Evolutionary conservation across 2,113 vertebrate species (phyloP), one percentile per base, ranked within the genome.

Genomic region (Tichodroma muraria): DNA sequence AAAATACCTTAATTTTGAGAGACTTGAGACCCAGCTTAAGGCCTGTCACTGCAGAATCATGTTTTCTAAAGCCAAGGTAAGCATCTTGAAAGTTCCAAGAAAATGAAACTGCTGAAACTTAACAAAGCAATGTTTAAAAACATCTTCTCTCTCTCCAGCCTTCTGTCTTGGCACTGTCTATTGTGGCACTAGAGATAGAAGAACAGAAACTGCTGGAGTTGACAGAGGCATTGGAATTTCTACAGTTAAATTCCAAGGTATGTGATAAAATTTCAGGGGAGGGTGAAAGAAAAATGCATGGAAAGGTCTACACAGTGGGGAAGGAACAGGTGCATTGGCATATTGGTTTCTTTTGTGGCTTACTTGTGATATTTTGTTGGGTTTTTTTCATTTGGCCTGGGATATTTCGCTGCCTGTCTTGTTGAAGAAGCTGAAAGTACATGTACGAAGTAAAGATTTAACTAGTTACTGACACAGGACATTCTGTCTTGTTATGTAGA

Each of bases 21-120:
- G 98, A 97, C 98, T 99, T 53, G 99, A 99, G 97, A 98, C 98
- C 38, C 98, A 99, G 81, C 98, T 99, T 68, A 99, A 99, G 97
- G 99, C 98, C 30, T 99, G 99, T 91, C 98, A 99, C 90, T 99
- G 99, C 96, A 98, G 98, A 89, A 98, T 99, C 87, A 85, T 97
- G 65, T 99, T 99, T 97, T 99, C 99, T 76, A 99, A 99, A 98
- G 97, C 99, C 82, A 99, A 99, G 98, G 99, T 99, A 97, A 97
- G 85, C 6, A 40, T 73, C 17, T 85, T 82, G n/a, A 80, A 90
- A 86, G 54, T 40, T 91, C 37, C 45, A 49, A 53, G 89, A 52
- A 21, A 45, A 15, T 35, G 5, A 87, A 35, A 59, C 27, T 68
- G 27, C 30, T 87, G 75, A 72, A 94, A 49, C 14, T 53, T 72